These are phyloP conservation scores for Paradoxurus hermaphroditus DNA, from an alignment of 2,113 vertebrate species.

Conservation along the genomic window DNA sequence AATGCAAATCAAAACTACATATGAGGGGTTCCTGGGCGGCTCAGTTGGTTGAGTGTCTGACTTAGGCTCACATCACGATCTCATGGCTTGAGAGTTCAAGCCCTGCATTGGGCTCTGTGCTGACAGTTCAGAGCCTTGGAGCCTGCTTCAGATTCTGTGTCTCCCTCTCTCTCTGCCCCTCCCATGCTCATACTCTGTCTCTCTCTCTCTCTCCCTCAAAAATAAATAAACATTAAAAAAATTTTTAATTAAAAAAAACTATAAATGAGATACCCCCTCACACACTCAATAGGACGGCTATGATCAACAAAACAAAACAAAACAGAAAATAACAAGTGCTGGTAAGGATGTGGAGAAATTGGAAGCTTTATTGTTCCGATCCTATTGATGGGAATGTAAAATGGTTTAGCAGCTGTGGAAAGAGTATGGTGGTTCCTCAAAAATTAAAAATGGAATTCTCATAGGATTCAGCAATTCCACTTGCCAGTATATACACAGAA, in stretches of 20 bases:
- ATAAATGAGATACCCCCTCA: not conserved
- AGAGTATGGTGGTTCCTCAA: not conserved
- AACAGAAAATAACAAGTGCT: not conserved
- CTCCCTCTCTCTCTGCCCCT: no score
- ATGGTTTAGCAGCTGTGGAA: not conserved
- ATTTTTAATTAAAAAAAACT: no score
- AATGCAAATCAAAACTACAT: not conserved
- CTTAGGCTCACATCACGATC: no score
- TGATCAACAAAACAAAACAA: not conserved
- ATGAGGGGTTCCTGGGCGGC: no score
- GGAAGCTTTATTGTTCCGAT: not conserved
- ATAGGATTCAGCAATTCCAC: not conserved
- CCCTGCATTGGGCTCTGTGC: no score
- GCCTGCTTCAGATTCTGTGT: no score
- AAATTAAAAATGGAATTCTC: not conserved
- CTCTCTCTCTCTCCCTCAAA: no score
- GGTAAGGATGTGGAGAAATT: not conserved
- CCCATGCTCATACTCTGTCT: no score
- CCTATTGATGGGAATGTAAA: not conserved
- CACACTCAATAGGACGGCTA: not conserved
- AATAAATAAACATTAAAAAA: no score
- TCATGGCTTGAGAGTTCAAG: no score
- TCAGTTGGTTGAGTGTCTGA: no score
- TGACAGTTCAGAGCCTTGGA: no score
- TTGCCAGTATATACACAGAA: not conserved